Base-by-base conservation (phyloP, 2,888 invertebrate genomes). In the Exephanes ischioxanthus region DNA sequence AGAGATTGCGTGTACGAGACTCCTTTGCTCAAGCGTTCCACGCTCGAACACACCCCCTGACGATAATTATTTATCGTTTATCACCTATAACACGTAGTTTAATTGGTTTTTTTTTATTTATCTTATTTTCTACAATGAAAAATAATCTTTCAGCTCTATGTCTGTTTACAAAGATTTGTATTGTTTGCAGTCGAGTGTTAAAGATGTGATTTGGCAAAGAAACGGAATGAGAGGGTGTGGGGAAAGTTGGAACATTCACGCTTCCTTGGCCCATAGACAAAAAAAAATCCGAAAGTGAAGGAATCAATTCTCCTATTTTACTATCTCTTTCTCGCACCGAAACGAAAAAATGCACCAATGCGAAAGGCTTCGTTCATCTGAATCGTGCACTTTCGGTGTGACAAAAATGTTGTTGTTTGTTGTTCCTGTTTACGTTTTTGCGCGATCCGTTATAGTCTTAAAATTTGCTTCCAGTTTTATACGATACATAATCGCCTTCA, bases 401-500 rank as follows among this genome's bases (percentile, higher is more conserved):
- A 61, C 61, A 30, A 26, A 30, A 30, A 33, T 14, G 16, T 61
- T n/a, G 30, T 61, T 30, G 16, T 33, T 61, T 61, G 9, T 26
- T 4, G 16, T 61, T 51, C 58, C 55, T 63, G 53, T 84, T 6
- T 51, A 71, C 30, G 48, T 63, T 70, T 26, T 71, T 41, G 72
- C 72, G 53, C 41, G 41, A 26, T 19, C 7, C 63, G 11, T 72
- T 55, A 33, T 53, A 45, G 55, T 55, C 22, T 80, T 16, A 11
- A 70, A 82, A 80, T 37, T 76, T 58, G 33, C 78, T 75, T 71
- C 33, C 14, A 0, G 4, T 4, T 45, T 61, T 53, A n/a, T 55
- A 19, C 19, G 16, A 26, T n/a, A 19, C 14, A 45, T 45, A 45
- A 45, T 58, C 30, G 26, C 63, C n/a, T 88, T 93, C 94, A 95